phyloP scores from a whole-genome alignment of 2,888 invertebrate genomes.

The Eutolmus rufibarbis region DNA sequence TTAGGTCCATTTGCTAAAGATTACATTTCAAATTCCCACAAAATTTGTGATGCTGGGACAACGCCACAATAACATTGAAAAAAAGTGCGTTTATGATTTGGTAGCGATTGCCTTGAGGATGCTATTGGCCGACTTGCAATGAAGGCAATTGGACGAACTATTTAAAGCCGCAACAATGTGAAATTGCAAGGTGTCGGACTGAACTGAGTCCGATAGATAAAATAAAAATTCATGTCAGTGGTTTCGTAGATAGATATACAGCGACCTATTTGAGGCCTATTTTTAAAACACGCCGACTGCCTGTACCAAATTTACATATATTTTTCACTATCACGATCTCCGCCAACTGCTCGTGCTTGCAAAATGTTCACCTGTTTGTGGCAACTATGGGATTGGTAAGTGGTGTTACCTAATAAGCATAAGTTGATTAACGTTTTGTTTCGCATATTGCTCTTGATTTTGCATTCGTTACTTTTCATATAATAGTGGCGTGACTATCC shows the following conservation, averaged over 20 bases:
- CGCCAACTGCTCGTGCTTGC: constrained; percentile 30
- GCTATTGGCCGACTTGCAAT: neutral
- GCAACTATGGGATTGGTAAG: constrained; percentile 71
- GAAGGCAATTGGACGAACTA: neutral
- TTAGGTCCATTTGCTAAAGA: neutral
- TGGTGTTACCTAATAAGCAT: constrained; percentile 45
- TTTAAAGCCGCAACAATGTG: constrained; percentile 18
- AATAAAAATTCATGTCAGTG: constrained; percentile 7
- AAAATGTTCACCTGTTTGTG: constrained; percentile 71
- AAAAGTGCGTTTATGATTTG: neutral
- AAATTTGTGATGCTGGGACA: neutral
- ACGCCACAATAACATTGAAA: neutral
- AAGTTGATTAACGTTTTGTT: neutral
- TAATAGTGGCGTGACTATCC: neutral
- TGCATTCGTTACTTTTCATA: neutral
- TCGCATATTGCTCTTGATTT: neutral
- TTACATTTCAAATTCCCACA: neutral
- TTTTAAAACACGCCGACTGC: constrained; percentile 17
- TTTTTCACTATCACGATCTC: constrained; percentile 4
- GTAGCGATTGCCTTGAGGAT: neutral
- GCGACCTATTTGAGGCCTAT: constrained; percentile 40
- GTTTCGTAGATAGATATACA: constrained; percentile 25
- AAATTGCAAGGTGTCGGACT: constrained; percentile 2
- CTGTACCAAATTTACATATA: constrained; percentile 3
- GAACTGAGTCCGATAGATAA: neutral